Base-by-base conservation (phyloP, 1,140 invertebrate species). In the Panagrolaimus sp. region DNA sequence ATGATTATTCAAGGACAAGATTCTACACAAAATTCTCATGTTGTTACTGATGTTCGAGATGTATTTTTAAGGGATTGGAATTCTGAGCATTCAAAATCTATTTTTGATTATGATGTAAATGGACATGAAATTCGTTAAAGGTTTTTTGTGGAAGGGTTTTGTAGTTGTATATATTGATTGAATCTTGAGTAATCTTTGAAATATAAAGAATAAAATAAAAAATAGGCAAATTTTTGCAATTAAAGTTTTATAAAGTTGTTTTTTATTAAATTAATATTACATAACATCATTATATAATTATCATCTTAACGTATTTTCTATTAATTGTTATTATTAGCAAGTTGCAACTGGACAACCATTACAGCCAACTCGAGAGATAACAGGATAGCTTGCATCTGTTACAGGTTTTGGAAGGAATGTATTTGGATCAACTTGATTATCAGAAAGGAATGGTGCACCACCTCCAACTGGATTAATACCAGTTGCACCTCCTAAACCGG, bases 1-100 rank as follows among this genome's bases (percentile, higher is more conserved):
- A 72, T 86, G 20, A 73, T 74, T 47, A 68, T 76, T 14, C 62
- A 72, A 31, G 27, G 27, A 25, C n/a, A 16, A 11, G 71, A 73
- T 44, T 16, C 63, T 7, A 23, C 38, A 23, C 13, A 14, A 2
- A 25, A 38, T 9, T 23, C 46, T 20, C 62, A 63, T 38, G 20
- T 73, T 53, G 72, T 74, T 38, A 25, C 70, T 20, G 72, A 73
- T 25, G n/a, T 73, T 8, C 51, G 20, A n/a, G 38, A 72, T 23
- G 20, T 73, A 16, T 71, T 74, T 44, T 23, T 23, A 27, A 38
- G 72, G 23, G 72, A 73, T 62, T 73, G 72, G 72, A 31, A 73
- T 44, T 74, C 72, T 20, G 43, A 14, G 5, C 69, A 73, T 57
- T 23, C 72, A 13, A 73, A 31, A 25, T 67, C 69, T 9, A 64